phyloP scores from a whole-genome alignment of 1,140 invertebrate species.

The Eupristina koningsbergeri region DNA sequence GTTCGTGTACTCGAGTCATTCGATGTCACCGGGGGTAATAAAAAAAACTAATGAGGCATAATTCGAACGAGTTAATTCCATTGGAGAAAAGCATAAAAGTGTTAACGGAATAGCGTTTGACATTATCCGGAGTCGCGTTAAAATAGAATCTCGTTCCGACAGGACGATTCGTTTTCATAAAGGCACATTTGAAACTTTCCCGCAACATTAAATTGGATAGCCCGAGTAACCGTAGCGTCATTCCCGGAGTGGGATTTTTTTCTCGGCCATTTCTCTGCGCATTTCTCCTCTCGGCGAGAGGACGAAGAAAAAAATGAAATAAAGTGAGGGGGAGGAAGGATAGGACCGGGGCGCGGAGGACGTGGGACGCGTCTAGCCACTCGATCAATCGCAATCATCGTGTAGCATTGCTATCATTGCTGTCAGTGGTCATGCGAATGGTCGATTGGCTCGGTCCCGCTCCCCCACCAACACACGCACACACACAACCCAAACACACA shows the following conservation, averaged over 20 bases:
- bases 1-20: too few species aligned
- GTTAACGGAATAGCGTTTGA: neutral
- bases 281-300: neutral
- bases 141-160: neutral
- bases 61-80: too few species aligned
- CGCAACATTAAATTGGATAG: neutral
- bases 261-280: neutral
- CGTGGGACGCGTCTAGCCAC: conserved; percentile 32
- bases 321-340: neutral
- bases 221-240: neutral
- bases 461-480: too few species aligned
- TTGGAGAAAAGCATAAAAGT: neutral
- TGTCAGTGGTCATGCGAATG: conserved; percentile 45
- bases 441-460: conserved; percentile 39
- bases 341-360: neutral
- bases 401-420: conserved; percentile 36
- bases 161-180: neutral
- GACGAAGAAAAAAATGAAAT: neutral
- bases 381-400: conserved; percentile 52
- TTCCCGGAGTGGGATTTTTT: neutral
- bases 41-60: too few species aligned
- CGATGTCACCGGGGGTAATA: too few species aligned
- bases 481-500: too few species aligned
- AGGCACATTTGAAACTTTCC: neutral
- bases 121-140: neutral